phyloP scores from a whole-genome alignment of 2,113 vertebrate species.

The Trematomus loennbergii region DNA sequence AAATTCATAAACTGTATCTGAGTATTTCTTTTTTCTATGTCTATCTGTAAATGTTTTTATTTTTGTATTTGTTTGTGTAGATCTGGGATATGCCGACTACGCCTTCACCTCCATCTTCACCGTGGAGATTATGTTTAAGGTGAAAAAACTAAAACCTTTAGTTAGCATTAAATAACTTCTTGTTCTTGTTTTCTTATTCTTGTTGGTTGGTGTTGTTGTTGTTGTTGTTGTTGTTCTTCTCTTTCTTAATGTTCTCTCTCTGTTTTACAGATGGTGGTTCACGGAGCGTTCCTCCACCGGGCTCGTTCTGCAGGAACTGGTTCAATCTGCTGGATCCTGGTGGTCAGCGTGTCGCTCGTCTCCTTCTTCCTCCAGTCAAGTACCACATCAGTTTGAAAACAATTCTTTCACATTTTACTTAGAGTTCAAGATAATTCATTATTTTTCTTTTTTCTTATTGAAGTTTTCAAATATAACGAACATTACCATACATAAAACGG shows the following conservation, averaged over 20 bases:
- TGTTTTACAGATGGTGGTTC: slow-evolving; percentile 88
- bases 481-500: too few species aligned
- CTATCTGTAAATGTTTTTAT: neutral
- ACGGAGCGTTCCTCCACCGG: slow-evolving; percentile 92
- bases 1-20: neutral
- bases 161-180: rapidly evolving
- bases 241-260: neutral
- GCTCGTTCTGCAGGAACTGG: slow-evolving; percentile 95
- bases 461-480: too few species aligned
- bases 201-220: too few species aligned
- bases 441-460: too few species aligned
- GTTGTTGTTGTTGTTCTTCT: neutral
- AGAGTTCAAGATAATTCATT: too few species aligned
- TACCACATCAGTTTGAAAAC: slow-evolving; percentile 22
- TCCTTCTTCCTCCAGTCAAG: slow-evolving; percentile 95
- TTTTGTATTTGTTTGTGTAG: slow-evolving; percentile 67
- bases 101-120: slow-evolving; percentile 96
- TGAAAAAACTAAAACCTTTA: slow-evolving; percentile 49
- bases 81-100: slow-evolving; percentile 94
- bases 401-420: too few species aligned
- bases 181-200: too few species aligned
- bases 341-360: slow-evolving; percentile 93
- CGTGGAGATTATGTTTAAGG: slow-evolving; percentile 94
- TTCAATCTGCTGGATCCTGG: slow-evolving; percentile 93
- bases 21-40: neutral